Conservation (phyloP, 1,140 invertebrate species). For the Lepidotrigona ventralis region DNA sequence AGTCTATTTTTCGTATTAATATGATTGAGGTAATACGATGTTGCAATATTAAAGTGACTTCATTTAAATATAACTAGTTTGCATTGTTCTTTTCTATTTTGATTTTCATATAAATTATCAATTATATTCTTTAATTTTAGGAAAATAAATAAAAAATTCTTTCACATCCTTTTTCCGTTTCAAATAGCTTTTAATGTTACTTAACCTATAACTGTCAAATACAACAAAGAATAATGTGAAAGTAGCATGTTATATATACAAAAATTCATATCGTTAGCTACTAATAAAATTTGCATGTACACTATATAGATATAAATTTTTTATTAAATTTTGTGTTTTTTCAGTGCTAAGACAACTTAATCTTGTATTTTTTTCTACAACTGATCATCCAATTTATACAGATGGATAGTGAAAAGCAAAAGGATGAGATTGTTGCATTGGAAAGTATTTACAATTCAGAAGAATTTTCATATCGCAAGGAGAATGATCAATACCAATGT, state of each 20-base stretch:
- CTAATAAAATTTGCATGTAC: not conserved
- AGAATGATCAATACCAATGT: slow-evolving; percentile 70
- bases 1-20: not conserved
- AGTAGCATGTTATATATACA: not conserved
- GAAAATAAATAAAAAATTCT: too few relatives aligned
- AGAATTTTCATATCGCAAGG: slow-evolving; percentile 75
- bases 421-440: slow-evolving; percentile 81
- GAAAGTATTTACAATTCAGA: slow-evolving; percentile 82
- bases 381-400: slow-evolving; percentile 27
- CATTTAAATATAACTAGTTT: not conserved
- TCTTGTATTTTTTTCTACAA: not conserved
- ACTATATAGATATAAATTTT: not conserved
- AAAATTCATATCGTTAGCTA: not conserved
- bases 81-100: not conserved
- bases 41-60: not conserved
- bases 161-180: not conserved
- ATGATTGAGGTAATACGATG: slow-evolving; percentile 13
- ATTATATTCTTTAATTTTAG: not conserved
- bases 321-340: not conserved
- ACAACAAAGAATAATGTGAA: not conserved
- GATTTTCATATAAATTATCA: not conserved
- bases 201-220: slow-evolving; percentile 49
- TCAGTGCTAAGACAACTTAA: not conserved
- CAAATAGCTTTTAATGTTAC: not conserved
- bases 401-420: slow-evolving; percentile 77